Percentiles rank a stretch among this genome's conserved stretches.
Conservation (phyloP, 53 echinoderm and acorn worm species). For the Hippasteria phrygiana region DNA sequence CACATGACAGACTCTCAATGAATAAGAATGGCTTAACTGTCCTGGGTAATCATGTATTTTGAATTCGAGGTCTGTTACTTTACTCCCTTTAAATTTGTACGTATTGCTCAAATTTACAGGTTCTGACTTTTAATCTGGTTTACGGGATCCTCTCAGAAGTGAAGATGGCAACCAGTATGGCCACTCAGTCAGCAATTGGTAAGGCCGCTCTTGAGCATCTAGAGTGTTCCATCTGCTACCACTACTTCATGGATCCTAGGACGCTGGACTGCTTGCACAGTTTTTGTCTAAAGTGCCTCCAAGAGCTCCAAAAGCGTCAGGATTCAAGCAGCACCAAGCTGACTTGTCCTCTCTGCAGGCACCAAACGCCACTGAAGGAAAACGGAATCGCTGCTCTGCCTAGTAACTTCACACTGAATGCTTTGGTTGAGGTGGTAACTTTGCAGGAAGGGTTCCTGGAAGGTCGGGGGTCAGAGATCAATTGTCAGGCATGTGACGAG, state of each 20-base stretch:
- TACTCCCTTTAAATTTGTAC: no score
- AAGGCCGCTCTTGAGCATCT: background rate
- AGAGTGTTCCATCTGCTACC: background rate
- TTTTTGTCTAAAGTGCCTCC: slow-evolving; percentile 15
- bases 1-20: no score
- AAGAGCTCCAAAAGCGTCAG: slow-evolving; percentile 6
- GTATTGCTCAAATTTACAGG: background rate
- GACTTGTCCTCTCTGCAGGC: slow-evolving; percentile 18
- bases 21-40: no score
- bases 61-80: no score
- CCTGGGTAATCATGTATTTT: no score
- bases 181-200: background rate
- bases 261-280: slow-evolving; percentile 28
- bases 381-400: background rate
- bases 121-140: no score
- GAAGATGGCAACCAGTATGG: background rate
- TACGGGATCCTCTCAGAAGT: background rate
- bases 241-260: slow-evolving; percentile 1
- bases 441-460: background rate
- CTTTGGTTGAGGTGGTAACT: background rate
- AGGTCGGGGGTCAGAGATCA: background rate
- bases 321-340: background rate
- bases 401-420: slow-evolving; percentile 1
- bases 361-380: background rate
- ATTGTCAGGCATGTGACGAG: slow-evolving; percentile 22